Conservation (phyloP, 92 coral and sea anemone genomes). For the Ricordea florida region DNA sequence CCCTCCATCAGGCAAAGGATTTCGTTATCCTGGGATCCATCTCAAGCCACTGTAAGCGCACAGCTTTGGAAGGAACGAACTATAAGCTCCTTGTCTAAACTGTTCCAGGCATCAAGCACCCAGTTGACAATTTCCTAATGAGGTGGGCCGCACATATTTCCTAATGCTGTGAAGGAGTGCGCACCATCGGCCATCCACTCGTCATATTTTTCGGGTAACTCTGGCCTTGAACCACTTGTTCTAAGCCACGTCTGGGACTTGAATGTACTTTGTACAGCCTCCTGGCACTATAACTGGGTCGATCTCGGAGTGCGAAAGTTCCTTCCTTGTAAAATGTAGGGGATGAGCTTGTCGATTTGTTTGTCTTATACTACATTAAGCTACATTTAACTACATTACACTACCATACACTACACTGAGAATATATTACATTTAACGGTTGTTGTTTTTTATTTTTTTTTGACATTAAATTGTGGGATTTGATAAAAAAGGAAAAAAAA, state of each 20-base stretch:
- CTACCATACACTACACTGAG: too few species aligned
- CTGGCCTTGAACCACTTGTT: conserved; percentile 49
- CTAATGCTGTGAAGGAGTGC: conserved; percentile 14
- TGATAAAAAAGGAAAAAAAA: too few species aligned
- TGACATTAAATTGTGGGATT: too few species aligned
- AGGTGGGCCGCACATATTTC: conserved; percentile 36
- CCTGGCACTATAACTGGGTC: conserved; percentile 39
- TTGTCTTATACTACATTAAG: too few species aligned
- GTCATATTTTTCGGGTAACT: conserved; percentile 30
- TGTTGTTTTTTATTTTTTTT: too few species aligned
- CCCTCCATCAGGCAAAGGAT: conserved; percentile 44
- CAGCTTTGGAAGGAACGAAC: conserved; percentile 14
- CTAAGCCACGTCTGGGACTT: conserved; percentile 37
- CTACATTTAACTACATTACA: too few species aligned
- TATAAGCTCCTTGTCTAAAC: conserved; percentile 3
- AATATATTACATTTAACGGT: too few species aligned
- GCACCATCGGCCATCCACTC: conserved; percentile 41
- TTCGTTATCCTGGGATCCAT: conserved; percentile 26
- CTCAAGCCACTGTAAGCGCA: conserved; percentile 17
- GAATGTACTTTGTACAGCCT: conserved; percentile 41
- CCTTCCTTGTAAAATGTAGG: too few species aligned
- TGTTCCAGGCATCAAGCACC: conserved; percentile 45
- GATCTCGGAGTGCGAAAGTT: conserved; percentile 31
- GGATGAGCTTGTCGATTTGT: too few species aligned
- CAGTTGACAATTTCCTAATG: conserved; percentile 32